Percentiles rank a stretch among this genome's conserved stretches.
phyloP scores from a whole-genome alignment of 2,888 invertebrate species.

The Choristoneura rosaceana region DNA sequence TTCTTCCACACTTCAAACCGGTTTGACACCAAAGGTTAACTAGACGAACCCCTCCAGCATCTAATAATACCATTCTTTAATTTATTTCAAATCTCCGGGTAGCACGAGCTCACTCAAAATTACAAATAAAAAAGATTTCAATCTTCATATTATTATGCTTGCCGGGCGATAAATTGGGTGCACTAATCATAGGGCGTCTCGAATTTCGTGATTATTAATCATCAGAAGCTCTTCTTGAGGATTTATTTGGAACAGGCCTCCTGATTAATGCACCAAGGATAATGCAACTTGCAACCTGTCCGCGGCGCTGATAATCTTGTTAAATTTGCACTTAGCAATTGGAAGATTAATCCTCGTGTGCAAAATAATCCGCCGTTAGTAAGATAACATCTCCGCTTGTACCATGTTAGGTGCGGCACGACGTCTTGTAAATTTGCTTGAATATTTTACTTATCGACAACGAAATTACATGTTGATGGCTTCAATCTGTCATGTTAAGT shows the following conservation, averaged over 20 bases:
- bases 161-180: slow-evolving; percentile 46
- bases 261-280: slow-evolving; percentile 38
- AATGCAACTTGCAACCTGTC: slow-evolving; percentile 42
- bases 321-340: slow-evolving; percentile 43
- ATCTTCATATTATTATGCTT: slow-evolving; percentile 40
- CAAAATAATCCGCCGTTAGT: slow-evolving; percentile 23
- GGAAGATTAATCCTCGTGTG: slow-evolving; percentile 36
- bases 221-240: slow-evolving; percentile 53
- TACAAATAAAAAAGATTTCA: slow-evolving; percentile 43
- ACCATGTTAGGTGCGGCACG: slow-evolving; percentile 37
- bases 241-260: slow-evolving; percentile 40
- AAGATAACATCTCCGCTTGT: slow-evolving; percentile 31
- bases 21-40: slow-evolving; percentile 3
- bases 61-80: not conserved
- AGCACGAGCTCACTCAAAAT: slow-evolving; percentile 31
- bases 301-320: slow-evolving; percentile 42
- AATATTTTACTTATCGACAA: slow-evolving; percentile 41
- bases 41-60: not conserved
- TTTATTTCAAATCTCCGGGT: slow-evolving; percentile 28
- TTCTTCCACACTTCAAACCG: slow-evolving; percentile 10
- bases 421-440: slow-evolving; percentile 33
- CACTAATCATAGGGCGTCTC: slow-evolving; percentile 44
- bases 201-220: slow-evolving; percentile 59
- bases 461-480: slow-evolving; percentile 38
- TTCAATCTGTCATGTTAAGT: slow-evolving; percentile 33